These are phyloP conservation scores for Ctenosaura bakeri DNA, from an alignment of 2,797 vertebrate species.

Conservation along the genomic window DNA sequence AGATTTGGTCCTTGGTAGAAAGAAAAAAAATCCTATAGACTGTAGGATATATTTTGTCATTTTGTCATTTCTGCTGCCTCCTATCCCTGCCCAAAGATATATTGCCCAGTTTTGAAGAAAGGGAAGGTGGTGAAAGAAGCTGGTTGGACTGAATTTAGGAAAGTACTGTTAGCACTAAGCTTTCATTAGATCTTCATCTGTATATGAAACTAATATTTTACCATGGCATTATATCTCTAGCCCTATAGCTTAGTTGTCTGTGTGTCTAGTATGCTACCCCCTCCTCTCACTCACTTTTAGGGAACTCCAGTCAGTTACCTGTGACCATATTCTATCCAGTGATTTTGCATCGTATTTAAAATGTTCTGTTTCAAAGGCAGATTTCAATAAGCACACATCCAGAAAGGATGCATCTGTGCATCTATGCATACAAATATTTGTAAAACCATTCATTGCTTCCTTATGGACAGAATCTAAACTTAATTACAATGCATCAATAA, in stretches of 20 bases:
- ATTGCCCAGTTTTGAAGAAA: too few relatives aligned
- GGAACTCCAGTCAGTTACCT: not conserved
- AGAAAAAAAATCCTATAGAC: not conserved
- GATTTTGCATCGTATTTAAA: not conserved
- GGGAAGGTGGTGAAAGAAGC: not conserved
- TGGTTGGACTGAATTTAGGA: not conserved
- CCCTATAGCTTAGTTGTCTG: not conserved
- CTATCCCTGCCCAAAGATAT: not conserved
- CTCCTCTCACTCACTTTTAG: too few relatives aligned
- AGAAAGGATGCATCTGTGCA: not conserved
- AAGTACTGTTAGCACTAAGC: not conserved
- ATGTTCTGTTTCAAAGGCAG: not conserved
- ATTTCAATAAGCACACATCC: constrained; percentile 10
- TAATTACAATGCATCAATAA: constrained; percentile 48
- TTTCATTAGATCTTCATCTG: not conserved
- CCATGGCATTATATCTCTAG: too few relatives aligned
- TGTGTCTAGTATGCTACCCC: too few relatives aligned
- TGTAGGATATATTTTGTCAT: too few relatives aligned
- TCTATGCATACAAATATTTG: constrained; percentile 36
- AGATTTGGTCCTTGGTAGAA: not conserved
- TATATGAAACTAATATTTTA: not conserved
- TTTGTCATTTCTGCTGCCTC: not conserved
- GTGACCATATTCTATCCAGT: not conserved
- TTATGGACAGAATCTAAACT: constrained; percentile 15
- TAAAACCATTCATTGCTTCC: constrained; percentile 20